Base-by-base conservation (phyloP, 2,113 vertebrate genomes). In the Puntigrus tetrazona region DNA sequence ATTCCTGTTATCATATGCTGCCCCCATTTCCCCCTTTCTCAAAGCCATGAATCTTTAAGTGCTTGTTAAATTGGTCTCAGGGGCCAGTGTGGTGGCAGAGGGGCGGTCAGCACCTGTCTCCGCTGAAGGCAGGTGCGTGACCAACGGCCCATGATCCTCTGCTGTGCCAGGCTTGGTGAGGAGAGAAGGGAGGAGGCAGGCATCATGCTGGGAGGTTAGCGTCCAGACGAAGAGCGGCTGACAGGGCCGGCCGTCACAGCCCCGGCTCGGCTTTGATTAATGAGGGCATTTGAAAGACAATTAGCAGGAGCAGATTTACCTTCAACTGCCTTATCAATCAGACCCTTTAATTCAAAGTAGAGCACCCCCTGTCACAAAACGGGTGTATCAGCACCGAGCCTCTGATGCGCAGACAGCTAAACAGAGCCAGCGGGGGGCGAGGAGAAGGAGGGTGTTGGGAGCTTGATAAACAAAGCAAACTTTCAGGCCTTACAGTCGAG, bases 221-320 rank as follows among this genome's bases (percentile, higher is more conserved):
- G 91, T 91, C 92, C 92, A 47, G 88, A 88, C 90, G 90, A 91
- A 85, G 86, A 85, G 89, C 85, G 87, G 88, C 91, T 96, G 96
- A 97, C 96, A 96, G 95, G 92, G 86, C 91, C 90, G 93, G 91
- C 94, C 94, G 92, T 95, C 96, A 95, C 89, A 77, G 72, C 76
- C 79, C 91, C 82, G 92, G 93, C 90, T 88, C 92, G 78, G 89
- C 92, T 94, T 95, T 97, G 97, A 97, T 97, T 97, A 97, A 98
- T 97, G 96, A 97, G 96, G 96, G 95, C 95, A 94, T 97, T 97
- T 97, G 96, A 97, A 97, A 98, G 96, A 97, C 96, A 97, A 98
- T 97, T 98, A 98, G 95, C 93, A 88, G 92, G 94, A 96, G 95
- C 96, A 96, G 95, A 94, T 97, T 96, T 95, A 94, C 95, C 95